A percentile compares a stretch with the other conserved stretches of the same genome.
These are phyloP conservation scores for Cydia amplana DNA, from an alignment of 1,140 invertebrate species.

Conservation along the genomic window DNA sequence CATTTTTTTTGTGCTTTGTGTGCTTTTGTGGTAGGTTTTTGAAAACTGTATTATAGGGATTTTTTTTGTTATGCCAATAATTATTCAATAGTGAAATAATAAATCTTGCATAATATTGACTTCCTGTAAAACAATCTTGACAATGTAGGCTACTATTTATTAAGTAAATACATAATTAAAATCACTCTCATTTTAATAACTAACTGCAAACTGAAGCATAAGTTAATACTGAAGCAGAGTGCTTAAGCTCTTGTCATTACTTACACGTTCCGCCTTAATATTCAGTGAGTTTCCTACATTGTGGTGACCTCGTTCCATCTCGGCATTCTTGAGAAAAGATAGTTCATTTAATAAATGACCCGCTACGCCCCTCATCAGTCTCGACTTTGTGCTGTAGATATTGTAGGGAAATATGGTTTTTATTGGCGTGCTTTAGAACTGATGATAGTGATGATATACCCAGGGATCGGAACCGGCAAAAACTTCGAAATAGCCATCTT, in stretches of 20 bases:
- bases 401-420: slow-evolving; percentile 23
- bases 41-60: no score
- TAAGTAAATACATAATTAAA: background rate
- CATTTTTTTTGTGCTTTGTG: no score
- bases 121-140: no score
- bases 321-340: slow-evolving; percentile 44
- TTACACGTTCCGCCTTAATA: slow-evolving; percentile 31
- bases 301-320: slow-evolving; percentile 38
- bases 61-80: no score
- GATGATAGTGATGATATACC: slow-evolving; percentile 11
- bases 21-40: no score
- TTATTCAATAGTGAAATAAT: no score
- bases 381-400: slow-evolving; percentile 38
- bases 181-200: background rate
- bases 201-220: background rate
- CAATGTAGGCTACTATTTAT: no score
- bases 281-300: slow-evolving; percentile 33
- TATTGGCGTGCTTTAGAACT: slow-evolving; percentile 5
- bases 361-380: slow-evolving; percentile 41
- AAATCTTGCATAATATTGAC: no score
- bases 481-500: no score
- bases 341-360: slow-evolving; percentile 52
- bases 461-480: no score
- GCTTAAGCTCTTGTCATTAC: slow-evolving; percentile 15
- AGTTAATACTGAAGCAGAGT: background rate